Evolutionary conservation across 2,113 vertebrate species (phyloP).

Genomic region (Circaetus gallicus): DNA sequence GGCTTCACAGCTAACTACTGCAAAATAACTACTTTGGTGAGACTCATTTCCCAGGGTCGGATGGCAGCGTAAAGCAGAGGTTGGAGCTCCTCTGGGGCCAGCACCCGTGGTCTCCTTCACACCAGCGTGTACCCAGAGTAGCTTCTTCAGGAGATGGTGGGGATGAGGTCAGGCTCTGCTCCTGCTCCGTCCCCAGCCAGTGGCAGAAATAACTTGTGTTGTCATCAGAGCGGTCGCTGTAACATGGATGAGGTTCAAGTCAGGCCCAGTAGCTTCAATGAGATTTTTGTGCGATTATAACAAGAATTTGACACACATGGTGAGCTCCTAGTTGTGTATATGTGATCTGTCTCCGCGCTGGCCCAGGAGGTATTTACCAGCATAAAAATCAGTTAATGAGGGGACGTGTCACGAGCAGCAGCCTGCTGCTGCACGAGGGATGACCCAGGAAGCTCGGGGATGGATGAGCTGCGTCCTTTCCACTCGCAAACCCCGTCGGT

Average conservation of each 20-base stretch:
- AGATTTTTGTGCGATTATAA: conserved; percentile 41
- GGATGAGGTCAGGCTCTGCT: not conserved
- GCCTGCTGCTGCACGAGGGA: not conserved
- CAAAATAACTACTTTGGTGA: not conserved
- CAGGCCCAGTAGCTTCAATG: conserved; percentile 24
- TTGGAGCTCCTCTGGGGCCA: not conserved
- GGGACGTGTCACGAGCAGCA: not conserved
- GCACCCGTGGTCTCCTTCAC: not conserved
- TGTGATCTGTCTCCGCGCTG: not conserved
- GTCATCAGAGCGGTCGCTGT: not conserved
- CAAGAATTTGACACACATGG: conserved; percentile 18
- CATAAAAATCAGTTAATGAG: conserved; percentile 14
- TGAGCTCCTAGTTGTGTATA: not conserved
- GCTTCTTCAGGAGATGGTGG: not conserved
- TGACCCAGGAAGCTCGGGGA: not conserved
- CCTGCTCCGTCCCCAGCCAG: not conserved
- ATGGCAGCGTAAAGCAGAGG: not conserved
- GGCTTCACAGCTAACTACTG: not conserved
- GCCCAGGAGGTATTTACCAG: not conserved
- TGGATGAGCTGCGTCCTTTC: not conserved
- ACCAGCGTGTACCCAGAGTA: not conserved
- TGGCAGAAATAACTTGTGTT: conserved; percentile 32
- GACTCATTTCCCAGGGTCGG: not conserved
- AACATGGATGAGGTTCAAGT: not conserved
- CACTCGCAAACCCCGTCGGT: fast-evolving